Conservation (phyloP, 2,113 vertebrate species). For the Gobio gobio region DNA sequence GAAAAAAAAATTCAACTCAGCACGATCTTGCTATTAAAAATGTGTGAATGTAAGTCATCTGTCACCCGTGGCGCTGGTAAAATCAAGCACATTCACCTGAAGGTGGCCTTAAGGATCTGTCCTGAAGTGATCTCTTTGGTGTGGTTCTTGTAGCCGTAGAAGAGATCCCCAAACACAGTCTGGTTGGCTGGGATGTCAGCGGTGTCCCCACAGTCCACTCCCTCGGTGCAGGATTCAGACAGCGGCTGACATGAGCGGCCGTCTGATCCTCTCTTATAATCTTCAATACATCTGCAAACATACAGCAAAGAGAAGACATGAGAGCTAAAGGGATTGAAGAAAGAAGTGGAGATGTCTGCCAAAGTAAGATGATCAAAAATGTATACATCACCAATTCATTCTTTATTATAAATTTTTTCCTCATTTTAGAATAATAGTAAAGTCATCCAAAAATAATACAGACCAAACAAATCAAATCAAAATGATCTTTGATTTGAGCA, state of each 20-base stretch:
- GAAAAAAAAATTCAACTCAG: neutral
- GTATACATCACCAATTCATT: neutral
- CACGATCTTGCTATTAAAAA: neutral
- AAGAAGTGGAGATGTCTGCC: neutral
- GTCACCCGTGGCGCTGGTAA: neutral
- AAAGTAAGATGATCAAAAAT: neutral
- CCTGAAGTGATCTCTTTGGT: constrained; percentile 86
- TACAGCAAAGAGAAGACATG: neutral
- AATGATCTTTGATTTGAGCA: neutral
- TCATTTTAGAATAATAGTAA: neutral
- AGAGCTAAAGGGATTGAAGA: neutral
- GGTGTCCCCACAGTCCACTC: constrained; percentile 84
- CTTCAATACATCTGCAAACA: constrained; percentile 89
- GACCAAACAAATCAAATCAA: neutral
- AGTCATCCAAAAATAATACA: neutral
- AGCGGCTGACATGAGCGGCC: constrained; percentile 91
- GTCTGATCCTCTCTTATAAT: constrained; percentile 91
- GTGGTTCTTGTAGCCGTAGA: constrained; percentile 97
- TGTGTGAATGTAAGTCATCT: neutral
- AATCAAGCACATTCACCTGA: constrained; percentile 79
- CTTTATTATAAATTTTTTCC: neutral
- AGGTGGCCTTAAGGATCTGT: constrained; percentile 93
- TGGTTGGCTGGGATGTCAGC: constrained; percentile 93
- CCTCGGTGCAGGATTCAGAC: constrained; percentile 87
- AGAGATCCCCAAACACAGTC: constrained; percentile 94